Conservation (phyloP, 2,888 invertebrate species). For the Petrolisthes cinctipes region DNA sequence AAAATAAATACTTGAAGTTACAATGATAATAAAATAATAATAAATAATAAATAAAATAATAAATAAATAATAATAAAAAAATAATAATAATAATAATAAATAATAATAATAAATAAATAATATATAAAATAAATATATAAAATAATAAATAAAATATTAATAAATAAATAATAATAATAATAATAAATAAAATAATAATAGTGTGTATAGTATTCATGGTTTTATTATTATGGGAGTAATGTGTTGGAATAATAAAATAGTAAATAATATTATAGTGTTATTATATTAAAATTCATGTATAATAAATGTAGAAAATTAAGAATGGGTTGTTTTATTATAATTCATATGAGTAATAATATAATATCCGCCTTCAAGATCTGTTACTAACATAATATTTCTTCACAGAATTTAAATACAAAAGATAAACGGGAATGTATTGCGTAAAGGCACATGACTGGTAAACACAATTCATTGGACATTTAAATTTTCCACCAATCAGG, state of each 20-base stretch:
- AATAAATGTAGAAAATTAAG: no score
- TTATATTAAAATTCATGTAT: no score
- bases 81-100: background rate
- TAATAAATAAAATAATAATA: no score
- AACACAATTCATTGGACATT: conserved; percentile 28
- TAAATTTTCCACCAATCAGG: conserved; percentile 37
- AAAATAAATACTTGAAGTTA: background rate
- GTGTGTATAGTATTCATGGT: no score
- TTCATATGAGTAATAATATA: background rate
- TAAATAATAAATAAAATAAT: background rate
- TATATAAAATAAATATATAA: background rate
- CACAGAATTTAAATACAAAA: background rate
- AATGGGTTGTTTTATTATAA: background rate
- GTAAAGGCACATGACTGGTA: background rate
- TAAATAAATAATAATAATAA: no score
- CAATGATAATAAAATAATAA: background rate
- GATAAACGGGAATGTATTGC: background rate
- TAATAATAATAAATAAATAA: background rate
- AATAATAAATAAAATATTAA: background rate
- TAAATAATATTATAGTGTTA: no score
- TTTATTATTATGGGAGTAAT: no score
- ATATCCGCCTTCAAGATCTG: background rate
- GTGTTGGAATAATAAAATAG: no score
- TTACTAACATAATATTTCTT: background rate
- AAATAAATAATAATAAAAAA: background rate